Evolutionary conservation across 1,140 invertebrate species (phyloP), one percentile per base, ranked within the genome.

Genomic region (Diprion similis): DNA sequence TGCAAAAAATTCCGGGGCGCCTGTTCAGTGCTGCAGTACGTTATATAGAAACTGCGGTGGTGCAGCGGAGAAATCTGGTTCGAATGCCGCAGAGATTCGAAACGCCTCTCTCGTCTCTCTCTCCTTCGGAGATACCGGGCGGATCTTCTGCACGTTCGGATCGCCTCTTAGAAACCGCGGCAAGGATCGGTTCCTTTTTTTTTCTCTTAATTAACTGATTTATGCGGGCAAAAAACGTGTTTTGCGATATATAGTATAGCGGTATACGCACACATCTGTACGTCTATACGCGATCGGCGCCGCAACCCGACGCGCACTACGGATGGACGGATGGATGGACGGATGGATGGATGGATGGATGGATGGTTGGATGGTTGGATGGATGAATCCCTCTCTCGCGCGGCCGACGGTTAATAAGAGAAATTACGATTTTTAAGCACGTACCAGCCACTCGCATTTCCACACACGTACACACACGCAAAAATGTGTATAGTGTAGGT

Each of bases 1-100:
- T 76, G 72, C 48, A 59, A 37, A 68, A 59, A 73, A 73, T 76
- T 71, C 75, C 72, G 64, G 37, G 17, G 73, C 70, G 73, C 73
- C 75, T 45, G 11, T 7, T 18, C 10, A 59, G 51, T 59, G 51
- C 6, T 45, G 66, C 37, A 37, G 24, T 37, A 37, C 24, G 24
- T 37, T 37, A 37, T 37, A 37, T 37, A 37, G 24, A 37, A 37
- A 37, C 24, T 37, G 24, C 24, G 24, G 6, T 37, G 24, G 24
- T 37, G 24, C 24, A 37, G 24, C 24, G 24, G 24, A 37, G 24
- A 37, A 37, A 37, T 37, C 11, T 59, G 11, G 51, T 59, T 13
- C 51, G 51, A 59, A 59, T 59, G 51, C 51, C 51, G 51, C 6
- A 9, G 51, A 13, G 51, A 59, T 59, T 4, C 11, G n/a, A 17